These are phyloP conservation scores for Drosophila tanythrix DNA, from an alignment of 2,888 invertebrate genomes.

Conservation along the genomic window DNA sequence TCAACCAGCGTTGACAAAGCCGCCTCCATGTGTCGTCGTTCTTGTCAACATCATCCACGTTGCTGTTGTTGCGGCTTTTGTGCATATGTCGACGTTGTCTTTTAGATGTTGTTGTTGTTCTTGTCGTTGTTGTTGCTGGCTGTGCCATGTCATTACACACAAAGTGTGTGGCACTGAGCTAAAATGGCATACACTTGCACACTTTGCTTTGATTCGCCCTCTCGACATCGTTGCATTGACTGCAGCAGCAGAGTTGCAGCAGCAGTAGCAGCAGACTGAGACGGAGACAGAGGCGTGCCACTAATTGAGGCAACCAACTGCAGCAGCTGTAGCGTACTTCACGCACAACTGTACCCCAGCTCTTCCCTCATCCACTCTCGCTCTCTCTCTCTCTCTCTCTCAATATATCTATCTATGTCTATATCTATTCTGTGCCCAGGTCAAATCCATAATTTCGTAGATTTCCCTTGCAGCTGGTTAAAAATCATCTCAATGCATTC, in stretches of 20 bases:
- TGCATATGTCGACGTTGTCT: constrained; percentile 70
- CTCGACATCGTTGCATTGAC: constrained; percentile 22
- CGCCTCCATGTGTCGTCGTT: constrained; percentile 71
- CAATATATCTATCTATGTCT: not conserved
- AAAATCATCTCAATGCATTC: not conserved
- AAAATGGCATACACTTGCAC: constrained; percentile 76
- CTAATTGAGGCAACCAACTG: constrained; percentile 77
- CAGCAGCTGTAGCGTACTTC: constrained; percentile 54
- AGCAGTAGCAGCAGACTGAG: constrained; percentile 1
- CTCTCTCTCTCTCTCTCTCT: not conserved
- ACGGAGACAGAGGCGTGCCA: constrained; percentile 62
- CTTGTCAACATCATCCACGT: constrained; percentile 38
- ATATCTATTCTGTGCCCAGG: not conserved
- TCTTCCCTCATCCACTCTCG: not conserved
- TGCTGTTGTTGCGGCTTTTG: constrained; percentile 51
- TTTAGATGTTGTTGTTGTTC: constrained; percentile 39
- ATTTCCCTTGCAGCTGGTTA: not conserved
- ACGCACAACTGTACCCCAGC: constrained; percentile 55
- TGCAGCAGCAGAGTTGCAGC: constrained; percentile 3
- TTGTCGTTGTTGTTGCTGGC: constrained; percentile 45
- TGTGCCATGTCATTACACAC: constrained; percentile 77
- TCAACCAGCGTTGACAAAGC: constrained; percentile 69
- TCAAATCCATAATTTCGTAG: not conserved
- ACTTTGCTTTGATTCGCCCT: constrained; percentile 66
- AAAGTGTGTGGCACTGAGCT: constrained; percentile 72